Evolutionary conservation across 2,797 vertebrate genomes (phyloP).

Genomic region (Brachymystax lenok): DNA sequence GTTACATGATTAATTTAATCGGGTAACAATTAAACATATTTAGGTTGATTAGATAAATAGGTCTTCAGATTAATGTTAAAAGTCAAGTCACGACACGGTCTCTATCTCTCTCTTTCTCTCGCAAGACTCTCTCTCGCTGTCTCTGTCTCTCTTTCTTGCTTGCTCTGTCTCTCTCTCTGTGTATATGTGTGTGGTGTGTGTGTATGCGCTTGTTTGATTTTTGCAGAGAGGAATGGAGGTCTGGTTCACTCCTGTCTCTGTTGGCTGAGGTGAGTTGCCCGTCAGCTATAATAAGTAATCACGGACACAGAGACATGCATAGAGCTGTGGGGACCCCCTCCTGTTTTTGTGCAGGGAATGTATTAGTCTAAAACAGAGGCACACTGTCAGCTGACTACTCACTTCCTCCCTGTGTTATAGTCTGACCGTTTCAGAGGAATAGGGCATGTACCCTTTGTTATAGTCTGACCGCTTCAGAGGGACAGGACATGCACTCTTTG

Average conservation of each 20-base stretch:
- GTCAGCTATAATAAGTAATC: conserved; percentile 81
- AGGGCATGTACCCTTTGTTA: background rate
- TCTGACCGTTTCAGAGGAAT: background rate
- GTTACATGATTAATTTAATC: too few relatives aligned
- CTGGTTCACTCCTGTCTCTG: background rate
- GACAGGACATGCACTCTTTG: too few relatives aligned
- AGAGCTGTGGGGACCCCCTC: conserved; percentile 67
- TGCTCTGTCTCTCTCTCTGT: too few relatives aligned
- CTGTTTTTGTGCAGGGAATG: conserved; percentile 59
- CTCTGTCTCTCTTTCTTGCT: too few relatives aligned
- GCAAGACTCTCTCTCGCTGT: too few relatives aligned
- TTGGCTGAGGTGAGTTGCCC: conserved; percentile 63
- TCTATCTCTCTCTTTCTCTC: too few relatives aligned
- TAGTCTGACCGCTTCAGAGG: background rate
- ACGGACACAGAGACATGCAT: conserved; percentile 76
- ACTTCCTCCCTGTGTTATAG: background rate
- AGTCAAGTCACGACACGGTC: too few relatives aligned
- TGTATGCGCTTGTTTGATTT: too few relatives aligned
- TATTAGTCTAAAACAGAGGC: conserved; percentile 82
- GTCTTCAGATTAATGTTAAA: too few relatives aligned
- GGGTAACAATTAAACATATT: too few relatives aligned
- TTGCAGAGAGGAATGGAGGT: background rate
- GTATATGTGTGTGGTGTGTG: too few relatives aligned
- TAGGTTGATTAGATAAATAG: too few relatives aligned
- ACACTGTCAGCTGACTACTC: conserved; percentile 25